These are phyloP conservation scores for Rhopalosiphum maidis DNA, from an alignment of 1,140 invertebrate species.

Conservation along the genomic window DNA sequence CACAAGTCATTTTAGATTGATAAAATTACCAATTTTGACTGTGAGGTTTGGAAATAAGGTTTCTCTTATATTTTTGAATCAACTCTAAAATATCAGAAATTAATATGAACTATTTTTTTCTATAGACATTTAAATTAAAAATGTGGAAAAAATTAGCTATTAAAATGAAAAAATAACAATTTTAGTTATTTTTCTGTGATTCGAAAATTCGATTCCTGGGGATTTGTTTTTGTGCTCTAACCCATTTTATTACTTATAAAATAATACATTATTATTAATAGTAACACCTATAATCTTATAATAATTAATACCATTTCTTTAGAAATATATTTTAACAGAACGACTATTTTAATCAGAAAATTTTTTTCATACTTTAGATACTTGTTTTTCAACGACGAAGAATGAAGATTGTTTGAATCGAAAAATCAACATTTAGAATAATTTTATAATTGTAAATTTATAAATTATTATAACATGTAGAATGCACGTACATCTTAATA, in stretches of 20 bases:
- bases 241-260: neutral
- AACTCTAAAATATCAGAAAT: neutral
- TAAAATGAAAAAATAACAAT: neutral
- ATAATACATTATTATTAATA: neutral
- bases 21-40: neutral
- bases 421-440: neutral
- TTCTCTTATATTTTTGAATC: too few species aligned
- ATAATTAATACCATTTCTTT: neutral
- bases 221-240: neutral
- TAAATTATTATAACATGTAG: neutral
- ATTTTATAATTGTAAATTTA: neutral
- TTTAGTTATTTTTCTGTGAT: neutral
- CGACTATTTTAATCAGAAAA: neutral
- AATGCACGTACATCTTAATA: neutral
- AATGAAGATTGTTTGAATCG: too few species aligned
- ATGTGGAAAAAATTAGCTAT: neutral
- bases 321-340: neutral
- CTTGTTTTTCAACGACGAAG: too few species aligned
- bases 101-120: neutral
- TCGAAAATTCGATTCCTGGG: neutral
- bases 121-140: neutral
- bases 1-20: neutral
- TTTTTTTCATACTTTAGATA: neutral
- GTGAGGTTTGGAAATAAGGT: neutral
- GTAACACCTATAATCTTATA: neutral